A percentile compares a stretch with the other conserved stretches of the same genome.
phyloP scores from a whole-genome alignment of 2,113 vertebrate genomes.

The Nycticebus coucang region DNA sequence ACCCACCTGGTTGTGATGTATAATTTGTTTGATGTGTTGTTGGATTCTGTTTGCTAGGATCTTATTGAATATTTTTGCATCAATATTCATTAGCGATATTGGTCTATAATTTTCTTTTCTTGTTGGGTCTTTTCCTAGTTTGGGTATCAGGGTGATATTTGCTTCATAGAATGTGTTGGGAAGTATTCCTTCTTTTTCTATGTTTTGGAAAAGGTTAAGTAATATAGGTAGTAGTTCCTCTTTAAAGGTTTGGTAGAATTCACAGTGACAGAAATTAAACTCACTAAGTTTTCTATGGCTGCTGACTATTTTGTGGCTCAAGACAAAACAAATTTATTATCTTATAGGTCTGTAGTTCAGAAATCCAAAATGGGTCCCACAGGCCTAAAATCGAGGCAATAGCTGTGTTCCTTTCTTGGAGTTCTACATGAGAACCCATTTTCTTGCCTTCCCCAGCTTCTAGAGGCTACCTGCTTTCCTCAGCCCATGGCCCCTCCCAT shows the following conservation, averaged over 20 bases:
- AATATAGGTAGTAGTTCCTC: too few species aligned
- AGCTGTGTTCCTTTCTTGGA: not conserved
- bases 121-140: too few species aligned
- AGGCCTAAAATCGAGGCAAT: not conserved
- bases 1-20: too few species aligned
- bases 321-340: not conserved
- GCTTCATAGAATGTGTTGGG: too few species aligned
- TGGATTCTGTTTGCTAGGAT: too few species aligned
- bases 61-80: too few species aligned
- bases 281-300: not conserved
- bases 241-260: not conserved
- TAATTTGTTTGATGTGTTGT: too few species aligned
- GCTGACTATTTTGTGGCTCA: not conserved
- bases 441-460: not conserved
- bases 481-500: not conserved
- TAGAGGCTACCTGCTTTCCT: not conserved
- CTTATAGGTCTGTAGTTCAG: not conserved
- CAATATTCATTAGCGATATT: too few species aligned
- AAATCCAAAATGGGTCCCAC: not conserved
- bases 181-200: too few species aligned
- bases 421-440: accelerated
- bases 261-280: not conserved
- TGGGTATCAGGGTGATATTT: too few species aligned
- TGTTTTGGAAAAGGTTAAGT: too few species aligned
- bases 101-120: too few species aligned